phyloP scores from a whole-genome alignment of 2,888 invertebrate species.

The Odontothrips loti region DNA sequence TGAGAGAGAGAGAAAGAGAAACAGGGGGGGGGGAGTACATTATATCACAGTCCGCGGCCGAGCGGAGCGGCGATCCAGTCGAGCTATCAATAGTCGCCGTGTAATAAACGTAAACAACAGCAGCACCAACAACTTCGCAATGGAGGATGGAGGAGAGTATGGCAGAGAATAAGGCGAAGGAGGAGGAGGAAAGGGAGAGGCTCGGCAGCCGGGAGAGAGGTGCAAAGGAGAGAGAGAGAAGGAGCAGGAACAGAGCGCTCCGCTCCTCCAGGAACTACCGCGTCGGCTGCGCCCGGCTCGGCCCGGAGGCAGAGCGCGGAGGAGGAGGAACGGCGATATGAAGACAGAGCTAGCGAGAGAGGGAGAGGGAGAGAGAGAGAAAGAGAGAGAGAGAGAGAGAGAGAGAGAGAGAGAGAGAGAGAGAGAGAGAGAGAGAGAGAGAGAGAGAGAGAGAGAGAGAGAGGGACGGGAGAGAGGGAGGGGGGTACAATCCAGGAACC shows the following conservation, averaged over 20 bases:
- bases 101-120: conserved; percentile 11
- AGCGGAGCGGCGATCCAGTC: background rate
- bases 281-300: background rate
- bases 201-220: background rate
- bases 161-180: background rate
- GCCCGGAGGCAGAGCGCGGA: too few relatives aligned
- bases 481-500: too few relatives aligned
- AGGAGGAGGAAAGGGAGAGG: background rate
- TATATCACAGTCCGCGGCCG: background rate
- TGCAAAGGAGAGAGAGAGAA: background rate
- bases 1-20: background rate
- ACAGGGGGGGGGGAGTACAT: background rate
- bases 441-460: too few relatives aligned
- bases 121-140: background rate
- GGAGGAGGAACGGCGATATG: too few relatives aligned
- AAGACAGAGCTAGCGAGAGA: too few relatives aligned
- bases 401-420: too few relatives aligned
- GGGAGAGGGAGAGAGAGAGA: too few relatives aligned
- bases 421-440: too few relatives aligned
- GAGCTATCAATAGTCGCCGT: background rate
- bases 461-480: too few relatives aligned
- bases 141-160: background rate
- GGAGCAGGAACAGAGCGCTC: background rate
- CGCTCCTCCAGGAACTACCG: conserved; percentile 18
- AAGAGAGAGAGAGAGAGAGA: too few relatives aligned